A percentile compares a stretch with the other conserved stretches of the same genome.
Evolutionary conservation across 2,888 invertebrate genomes (phyloP).

Genomic region (Blastobasis lacticolella): DNA sequence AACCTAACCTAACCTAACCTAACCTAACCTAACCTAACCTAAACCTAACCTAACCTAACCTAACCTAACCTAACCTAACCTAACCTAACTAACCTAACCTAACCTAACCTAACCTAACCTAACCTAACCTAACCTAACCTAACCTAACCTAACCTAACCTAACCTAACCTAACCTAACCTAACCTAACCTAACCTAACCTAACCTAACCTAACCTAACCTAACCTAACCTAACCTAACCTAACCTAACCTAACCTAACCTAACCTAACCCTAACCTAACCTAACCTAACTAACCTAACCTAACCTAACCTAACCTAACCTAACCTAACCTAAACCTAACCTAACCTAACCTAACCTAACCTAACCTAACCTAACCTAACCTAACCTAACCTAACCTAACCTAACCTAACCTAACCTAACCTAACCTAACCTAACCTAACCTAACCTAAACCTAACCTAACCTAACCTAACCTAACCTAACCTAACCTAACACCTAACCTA

Average conservation of each 20-base stretch:
- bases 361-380: constrained; percentile 11
- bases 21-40: constrained; percentile 10
- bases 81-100: constrained; percentile 7
- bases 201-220: constrained; percentile 8
- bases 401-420: constrained; percentile 9
- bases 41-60: too few species aligned
- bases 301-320: constrained; percentile 12
- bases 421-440: too few species aligned
- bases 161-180: constrained; percentile 9
- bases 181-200: constrained; percentile 8
- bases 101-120: constrained; percentile 5
- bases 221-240: constrained; percentile 11
- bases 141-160: constrained; percentile 12
- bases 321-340: constrained; percentile 14
- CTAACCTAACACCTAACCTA: constrained; percentile 11
- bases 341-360: constrained; percentile 7
- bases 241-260: constrained; percentile 13
- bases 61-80: constrained; percentile 12
- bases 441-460: constrained; percentile 15
- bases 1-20: constrained; percentile 11
- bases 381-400: constrained; percentile 8
- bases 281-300: constrained; percentile 9
- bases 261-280: constrained; percentile 11
- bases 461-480: constrained; percentile 11
- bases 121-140: constrained; percentile 8